A percentile compares a stretch with the other conserved stretches of the same genome.
Evolutionary conservation across 1,140 invertebrate genomes (phyloP).

Genomic region (Marisa cornuarietis): DNA sequence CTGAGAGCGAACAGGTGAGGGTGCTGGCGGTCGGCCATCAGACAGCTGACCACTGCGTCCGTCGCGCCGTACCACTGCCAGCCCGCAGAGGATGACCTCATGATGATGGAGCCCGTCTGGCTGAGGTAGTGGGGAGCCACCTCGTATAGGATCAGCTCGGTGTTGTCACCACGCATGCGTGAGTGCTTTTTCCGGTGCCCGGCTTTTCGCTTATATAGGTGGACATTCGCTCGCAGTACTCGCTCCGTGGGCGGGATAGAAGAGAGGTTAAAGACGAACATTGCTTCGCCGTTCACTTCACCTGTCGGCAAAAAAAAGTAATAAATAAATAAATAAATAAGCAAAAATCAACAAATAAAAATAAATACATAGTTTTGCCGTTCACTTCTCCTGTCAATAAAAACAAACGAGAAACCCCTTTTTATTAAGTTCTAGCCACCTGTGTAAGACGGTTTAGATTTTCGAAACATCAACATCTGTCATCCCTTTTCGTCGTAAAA

Average conservation of each 20-base stretch:
- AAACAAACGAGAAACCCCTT: too few species aligned
- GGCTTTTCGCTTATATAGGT: conserved; percentile 58
- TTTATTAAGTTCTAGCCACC: too few species aligned
- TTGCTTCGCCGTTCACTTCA: conserved; percentile 50
- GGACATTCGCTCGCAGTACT: conserved; percentile 62
- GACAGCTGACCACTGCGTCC: conserved; percentile 47
- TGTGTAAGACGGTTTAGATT: too few species aligned
- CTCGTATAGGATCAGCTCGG: conserved; percentile 55
- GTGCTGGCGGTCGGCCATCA: conserved; percentile 36
- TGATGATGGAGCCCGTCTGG: conserved; percentile 45
- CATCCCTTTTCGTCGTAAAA: too few species aligned
- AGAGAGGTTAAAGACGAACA: conserved; percentile 65
- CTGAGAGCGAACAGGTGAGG: conserved; percentile 57
- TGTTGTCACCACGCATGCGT: conserved; percentile 32
- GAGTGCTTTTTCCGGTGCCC: conserved; percentile 30
- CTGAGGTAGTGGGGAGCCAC: conserved; percentile 50
- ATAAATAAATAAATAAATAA: too few species aligned
- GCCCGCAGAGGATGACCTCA: conserved; percentile 39
- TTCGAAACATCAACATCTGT: too few species aligned
- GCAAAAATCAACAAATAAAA: too few species aligned
- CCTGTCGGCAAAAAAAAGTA: conserved; percentile 45
- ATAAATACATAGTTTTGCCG: too few species aligned
- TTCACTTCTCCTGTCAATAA: too few species aligned
- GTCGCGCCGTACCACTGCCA: conserved; percentile 63
- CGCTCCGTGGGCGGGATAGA: conserved; percentile 55